Base-by-base conservation (phyloP, 2,888 invertebrate genomes). In the Megalurothrips usitatus region DNA sequence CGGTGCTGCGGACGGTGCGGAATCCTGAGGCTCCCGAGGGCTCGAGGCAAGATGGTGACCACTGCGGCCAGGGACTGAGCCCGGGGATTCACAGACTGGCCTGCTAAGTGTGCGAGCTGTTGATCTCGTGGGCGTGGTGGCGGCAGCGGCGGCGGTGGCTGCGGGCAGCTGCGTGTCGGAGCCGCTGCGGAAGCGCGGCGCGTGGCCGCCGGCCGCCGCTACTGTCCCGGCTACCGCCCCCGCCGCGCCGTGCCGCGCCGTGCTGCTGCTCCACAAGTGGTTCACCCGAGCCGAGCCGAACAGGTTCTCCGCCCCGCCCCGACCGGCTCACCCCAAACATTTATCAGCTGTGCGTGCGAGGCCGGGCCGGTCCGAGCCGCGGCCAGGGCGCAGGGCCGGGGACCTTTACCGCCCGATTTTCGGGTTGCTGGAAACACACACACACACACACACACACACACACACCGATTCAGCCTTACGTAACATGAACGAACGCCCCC, bases 291-390 rank as follows among this genome's bases (percentile, higher is more conserved):
- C 58, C 17, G 58, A n/a, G 58, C 58, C 58, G n/a, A 58, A 58
- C 58, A 14, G 58, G 58, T 58, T 58, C 14, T 58, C 6, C 34
- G 34, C 34, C 34, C 34, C 34, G 34, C 34, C 34, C 34, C 34
- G 34, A 2, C 34, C 34, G 3, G 34, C 34, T 43, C 34, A 43
- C 3, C 34, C 34, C 34, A 43, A 43, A 58, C 58, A 58, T 58
- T 58, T 58, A 58, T 58, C 58, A 58, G 58, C 58, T 58, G 58
- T 58, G 58, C 58, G 58, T 58, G 58, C n/a, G 58, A 19, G 58
- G 58, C 58, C 58, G 52, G 52, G 52, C 14, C 52, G 52, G 12
- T 3, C 14, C 52, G 49, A 14, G 49, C 10, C 49, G 49, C 14
- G 49, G 49, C 49, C 10, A 11, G 49, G n/a, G 49, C 49, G 49